phyloP scores from a whole-genome alignment of 2,113 vertebrate genomes.

The Hippocampus zosterae region DNA sequence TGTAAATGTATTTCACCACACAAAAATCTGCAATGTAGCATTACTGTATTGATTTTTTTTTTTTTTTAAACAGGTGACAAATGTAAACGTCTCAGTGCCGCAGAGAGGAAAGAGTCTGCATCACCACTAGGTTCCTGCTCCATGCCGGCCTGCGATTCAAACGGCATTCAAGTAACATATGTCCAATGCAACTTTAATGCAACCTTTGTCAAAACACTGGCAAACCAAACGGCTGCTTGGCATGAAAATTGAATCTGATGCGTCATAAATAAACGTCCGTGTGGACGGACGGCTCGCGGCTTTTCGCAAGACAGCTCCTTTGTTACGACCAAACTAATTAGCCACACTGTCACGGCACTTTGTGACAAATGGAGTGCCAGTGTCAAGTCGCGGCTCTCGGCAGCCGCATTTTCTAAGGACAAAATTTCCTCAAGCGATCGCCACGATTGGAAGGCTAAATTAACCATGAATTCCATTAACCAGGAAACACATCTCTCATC shows the following conservation, averaged over 20 bases:
- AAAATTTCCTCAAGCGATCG: constrained; percentile 41
- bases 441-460: constrained; percentile 10
- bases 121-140: neutral
- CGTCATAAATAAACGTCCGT: constrained; percentile 1
- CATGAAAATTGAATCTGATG: constrained; percentile 3
- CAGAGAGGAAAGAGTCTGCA: neutral
- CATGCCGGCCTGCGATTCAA: neutral
- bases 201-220: constrained; percentile 4
- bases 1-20: no score
- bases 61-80: neutral
- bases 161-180: neutral
- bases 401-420: constrained; percentile 29
- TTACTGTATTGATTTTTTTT: neutral
- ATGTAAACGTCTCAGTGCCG: neutral
- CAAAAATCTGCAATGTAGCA: neutral
- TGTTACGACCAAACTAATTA: constrained; percentile 66
- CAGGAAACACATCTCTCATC: no score
- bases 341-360: constrained; percentile 47
- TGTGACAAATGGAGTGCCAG: constrained; percentile 55
- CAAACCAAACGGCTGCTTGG: constrained; percentile 3
- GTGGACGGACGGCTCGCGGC: constrained; percentile 36
- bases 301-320: constrained; percentile 54
- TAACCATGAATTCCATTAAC: neutral
- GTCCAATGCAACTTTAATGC: constrained; percentile 8
- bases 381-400: constrained; percentile 42